These are phyloP conservation scores for Gasterosteus aculeatus DNA, from an alignment of 2,113 vertebrate genomes.

Conservation along the genomic window DNA sequence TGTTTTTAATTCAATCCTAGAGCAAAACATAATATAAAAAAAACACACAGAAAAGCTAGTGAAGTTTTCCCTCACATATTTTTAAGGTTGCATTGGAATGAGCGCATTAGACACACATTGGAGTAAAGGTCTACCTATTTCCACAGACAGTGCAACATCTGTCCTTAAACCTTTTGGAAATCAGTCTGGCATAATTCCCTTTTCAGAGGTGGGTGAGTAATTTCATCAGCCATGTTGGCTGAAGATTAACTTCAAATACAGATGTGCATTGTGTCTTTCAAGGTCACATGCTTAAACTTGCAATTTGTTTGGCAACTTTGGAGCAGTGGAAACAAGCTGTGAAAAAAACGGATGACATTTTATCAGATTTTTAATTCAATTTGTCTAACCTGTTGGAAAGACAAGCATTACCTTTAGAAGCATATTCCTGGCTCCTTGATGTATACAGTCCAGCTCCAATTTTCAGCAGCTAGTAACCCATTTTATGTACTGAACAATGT, in stretches of 20 bases:
- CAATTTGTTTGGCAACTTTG: not conserved
- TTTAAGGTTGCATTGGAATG: not conserved
- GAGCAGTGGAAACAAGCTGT: constrained; percentile 1
- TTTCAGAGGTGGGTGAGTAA: not conserved
- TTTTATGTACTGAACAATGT: not conserved
- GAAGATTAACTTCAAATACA: not conserved
- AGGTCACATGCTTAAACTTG: not conserved
- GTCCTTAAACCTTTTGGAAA: not conserved
- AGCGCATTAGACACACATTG: not conserved
- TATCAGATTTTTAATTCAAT: not conserved
- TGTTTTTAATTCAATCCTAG: not conserved
- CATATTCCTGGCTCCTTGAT: not conserved
- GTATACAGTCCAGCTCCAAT: not conserved
- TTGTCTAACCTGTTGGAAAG: not conserved
- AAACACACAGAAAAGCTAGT: not conserved
- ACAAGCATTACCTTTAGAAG: not conserved
- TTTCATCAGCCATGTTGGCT: not conserved
- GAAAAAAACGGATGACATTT: not conserved
- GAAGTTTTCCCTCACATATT: not conserved
- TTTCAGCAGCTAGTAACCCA: not conserved
- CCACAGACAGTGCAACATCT: not conserved
- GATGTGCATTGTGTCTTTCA: not conserved
- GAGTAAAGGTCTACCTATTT: not conserved
- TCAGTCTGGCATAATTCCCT: not conserved
- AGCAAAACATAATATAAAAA: not conserved